A percentile compares a stretch with the other conserved stretches of the same genome.
phyloP scores from a whole-genome alignment of 2,888 invertebrate genomes.

The Drosophila parthenogenetica region DNA sequence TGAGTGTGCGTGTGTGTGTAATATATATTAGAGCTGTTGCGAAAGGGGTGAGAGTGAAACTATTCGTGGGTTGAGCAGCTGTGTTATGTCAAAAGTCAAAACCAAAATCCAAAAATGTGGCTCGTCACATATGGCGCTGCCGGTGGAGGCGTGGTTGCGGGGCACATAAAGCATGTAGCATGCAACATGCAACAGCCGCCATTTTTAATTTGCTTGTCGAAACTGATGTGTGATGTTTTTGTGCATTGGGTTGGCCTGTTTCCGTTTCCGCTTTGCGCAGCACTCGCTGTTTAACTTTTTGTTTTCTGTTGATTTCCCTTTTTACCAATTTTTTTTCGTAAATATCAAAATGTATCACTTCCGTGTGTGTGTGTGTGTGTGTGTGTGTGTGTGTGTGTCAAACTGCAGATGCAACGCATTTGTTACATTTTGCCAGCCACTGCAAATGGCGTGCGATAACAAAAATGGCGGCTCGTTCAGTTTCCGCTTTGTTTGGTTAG shows the following conservation, averaged over 20 bases:
- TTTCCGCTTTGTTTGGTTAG: slow-evolving; percentile 74
- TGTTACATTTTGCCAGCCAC: slow-evolving; percentile 46
- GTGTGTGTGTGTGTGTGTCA: slow-evolving; percentile 16
- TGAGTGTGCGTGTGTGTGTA: slow-evolving; percentile 10
- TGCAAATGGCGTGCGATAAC: slow-evolving; percentile 77
- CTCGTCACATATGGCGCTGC: slow-evolving; percentile 23
- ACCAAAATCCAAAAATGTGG: slow-evolving; percentile 54
- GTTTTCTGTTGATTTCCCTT: slow-evolving; percentile 18
- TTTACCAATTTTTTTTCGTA: slow-evolving; percentile 21
- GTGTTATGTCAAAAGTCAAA: slow-evolving; percentile 66
- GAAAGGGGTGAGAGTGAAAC: slow-evolving; percentile 20
- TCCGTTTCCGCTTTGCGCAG: slow-evolving; percentile 67
- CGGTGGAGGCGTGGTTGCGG: neutral
- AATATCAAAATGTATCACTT: slow-evolving; percentile 67
- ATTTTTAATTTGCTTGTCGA: slow-evolving; percentile 74
- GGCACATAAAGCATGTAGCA: slow-evolving; percentile 53
- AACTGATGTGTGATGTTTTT: slow-evolving; percentile 50
- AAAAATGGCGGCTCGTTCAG: slow-evolving; percentile 74
- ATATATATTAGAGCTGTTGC: neutral
- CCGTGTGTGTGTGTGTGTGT: slow-evolving; percentile 28
- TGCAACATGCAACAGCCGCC: slow-evolving; percentile 69
- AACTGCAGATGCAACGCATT: slow-evolving; percentile 44
- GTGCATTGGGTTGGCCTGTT: slow-evolving; percentile 49
- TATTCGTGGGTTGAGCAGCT: slow-evolving; percentile 63
- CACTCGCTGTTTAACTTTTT: slow-evolving; percentile 39